A percentile compares a stretch with the other conserved stretches of the same genome.
These are phyloP conservation scores for Octopus sinensis DNA, from an alignment of 1,140 invertebrate species.

Conservation along the genomic window DNA sequence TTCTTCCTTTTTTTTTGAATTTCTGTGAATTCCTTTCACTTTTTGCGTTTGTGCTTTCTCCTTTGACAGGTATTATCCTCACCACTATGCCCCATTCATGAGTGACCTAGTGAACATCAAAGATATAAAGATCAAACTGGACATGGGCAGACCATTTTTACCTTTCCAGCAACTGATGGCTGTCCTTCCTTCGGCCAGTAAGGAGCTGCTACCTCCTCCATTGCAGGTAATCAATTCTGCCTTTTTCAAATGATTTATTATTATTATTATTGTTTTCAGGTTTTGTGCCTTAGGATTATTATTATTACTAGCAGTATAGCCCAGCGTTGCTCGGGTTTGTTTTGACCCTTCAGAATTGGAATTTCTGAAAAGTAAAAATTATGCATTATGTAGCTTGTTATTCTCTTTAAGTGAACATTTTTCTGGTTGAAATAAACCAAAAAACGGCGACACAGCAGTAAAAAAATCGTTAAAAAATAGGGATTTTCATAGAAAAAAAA, in stretches of 20 bases:
- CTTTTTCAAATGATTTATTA: not conserved
- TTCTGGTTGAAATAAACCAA: no score
- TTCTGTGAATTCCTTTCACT: not conserved
- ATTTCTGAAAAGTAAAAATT: no score
- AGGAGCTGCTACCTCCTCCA: constrained; percentile 72
- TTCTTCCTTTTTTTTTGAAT: not conserved
- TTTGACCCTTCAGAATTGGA: no score
- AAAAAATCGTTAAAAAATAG: no score
- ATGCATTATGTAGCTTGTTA: no score
- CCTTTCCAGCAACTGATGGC: constrained; percentile 93
- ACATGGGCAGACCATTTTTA: constrained; percentile 82
- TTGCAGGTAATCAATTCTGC: constrained; percentile 64
- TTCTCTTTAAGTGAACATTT: no score
- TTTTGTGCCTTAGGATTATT: no score
- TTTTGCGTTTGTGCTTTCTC: not conserved
- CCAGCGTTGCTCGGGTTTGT: no score
- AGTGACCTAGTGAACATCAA: constrained; percentile 84
- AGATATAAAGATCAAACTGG: constrained; percentile 66
- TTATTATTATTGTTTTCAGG: no score
- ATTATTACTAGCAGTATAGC: no score
- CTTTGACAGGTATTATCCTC: constrained; percentile 70
- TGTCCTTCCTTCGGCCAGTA: constrained; percentile 80
- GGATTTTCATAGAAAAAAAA: no score
- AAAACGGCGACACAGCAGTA: no score
- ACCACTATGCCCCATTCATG: constrained; percentile 93